Evolutionary conservation across 2,888 invertebrate genomes (phyloP), one percentile per base, ranked within the genome.

Genomic region (Psylliodes chrysocephalus): DNA sequence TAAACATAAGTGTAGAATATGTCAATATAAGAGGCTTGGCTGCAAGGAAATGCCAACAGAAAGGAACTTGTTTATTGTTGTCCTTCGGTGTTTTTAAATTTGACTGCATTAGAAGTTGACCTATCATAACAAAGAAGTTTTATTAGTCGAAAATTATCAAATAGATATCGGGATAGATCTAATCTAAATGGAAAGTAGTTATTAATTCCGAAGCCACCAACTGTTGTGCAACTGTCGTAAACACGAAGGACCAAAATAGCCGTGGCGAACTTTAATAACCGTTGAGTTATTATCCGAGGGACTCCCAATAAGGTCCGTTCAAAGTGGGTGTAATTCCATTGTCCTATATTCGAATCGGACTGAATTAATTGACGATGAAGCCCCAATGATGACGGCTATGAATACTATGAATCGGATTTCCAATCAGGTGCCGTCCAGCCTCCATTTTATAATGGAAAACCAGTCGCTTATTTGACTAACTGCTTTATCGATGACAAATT

Each of bases 281-380:
- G 53, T 60, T 55, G 60, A 64, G 49, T 64, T 64, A 64, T 60
- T 60, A 55, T 49, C 54, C 18, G 28, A 49, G 64, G 55, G 60
- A 60, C 38, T 60, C 54, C 54, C 60, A 60, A 59, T 64, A 59
- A 64, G 47, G 64, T 53, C 47, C 49, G 49, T 59, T 52, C 52
- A 25, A 28, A 63, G 52, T 57, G 63, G 49, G 40, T 18, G 47
- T 59, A 64, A 60, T 64, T 54, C 52, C 28, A 64, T 64, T 60
- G 64, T 54, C 54, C 42, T 47, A 40, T 55, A 42, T 46, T 60
- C 60, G 30, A 49, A 40, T 28, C 18, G 54, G 55, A 40, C 19
- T 12, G 54, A 54, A 64, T 64, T 64, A 64, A 55, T 60, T 54
- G 49, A 33, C 49, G 63, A 56, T 60, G 63, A 30, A 30, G 44